A percentile compares a stretch with the other conserved stretches of the same genome.
Conservation (phyloP, 2,113 vertebrate species). For the Centropristis striata region DNA sequence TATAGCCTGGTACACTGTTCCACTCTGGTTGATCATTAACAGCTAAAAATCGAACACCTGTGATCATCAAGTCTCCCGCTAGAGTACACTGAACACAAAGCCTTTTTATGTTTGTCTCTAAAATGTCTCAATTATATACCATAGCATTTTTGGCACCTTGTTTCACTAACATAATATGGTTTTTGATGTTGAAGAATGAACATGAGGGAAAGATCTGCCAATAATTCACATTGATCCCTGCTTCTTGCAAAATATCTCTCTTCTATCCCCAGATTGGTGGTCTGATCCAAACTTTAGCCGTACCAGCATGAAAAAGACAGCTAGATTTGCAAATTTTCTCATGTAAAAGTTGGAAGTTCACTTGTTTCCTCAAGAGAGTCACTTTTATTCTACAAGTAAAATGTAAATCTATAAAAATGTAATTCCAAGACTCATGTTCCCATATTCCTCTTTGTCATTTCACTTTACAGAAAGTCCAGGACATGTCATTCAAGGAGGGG, state of each 20-base stretch:
- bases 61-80: neutral
- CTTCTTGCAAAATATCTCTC: neutral
- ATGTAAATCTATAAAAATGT: too few species aligned
- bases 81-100: neutral
- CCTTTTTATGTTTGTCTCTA: neutral
- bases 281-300: neutral
- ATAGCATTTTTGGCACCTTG: neutral
- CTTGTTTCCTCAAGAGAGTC: too few species aligned
- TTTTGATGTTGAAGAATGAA: too few species aligned
- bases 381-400: too few species aligned
- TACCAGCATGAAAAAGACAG: neutral
- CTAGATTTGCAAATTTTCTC: neutral
- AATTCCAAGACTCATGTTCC: too few species aligned
- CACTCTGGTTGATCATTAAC: constrained; percentile 68
- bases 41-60: constrained; percentile 36
- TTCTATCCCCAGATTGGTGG: neutral
- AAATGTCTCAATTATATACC: neutral
- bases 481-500: constrained; percentile 85
- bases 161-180: too few species aligned
- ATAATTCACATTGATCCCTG: too few species aligned
- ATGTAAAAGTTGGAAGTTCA: neutral
- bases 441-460: neutral
- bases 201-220: neutral
- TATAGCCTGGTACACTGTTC: neutral
- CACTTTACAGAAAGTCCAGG: constrained; percentile 65